Percentiles rank a stretch among this genome's conserved stretches.
phyloP scores from a whole-genome alignment of 2,888 invertebrate species.

The Diabrotica balteata region DNA sequence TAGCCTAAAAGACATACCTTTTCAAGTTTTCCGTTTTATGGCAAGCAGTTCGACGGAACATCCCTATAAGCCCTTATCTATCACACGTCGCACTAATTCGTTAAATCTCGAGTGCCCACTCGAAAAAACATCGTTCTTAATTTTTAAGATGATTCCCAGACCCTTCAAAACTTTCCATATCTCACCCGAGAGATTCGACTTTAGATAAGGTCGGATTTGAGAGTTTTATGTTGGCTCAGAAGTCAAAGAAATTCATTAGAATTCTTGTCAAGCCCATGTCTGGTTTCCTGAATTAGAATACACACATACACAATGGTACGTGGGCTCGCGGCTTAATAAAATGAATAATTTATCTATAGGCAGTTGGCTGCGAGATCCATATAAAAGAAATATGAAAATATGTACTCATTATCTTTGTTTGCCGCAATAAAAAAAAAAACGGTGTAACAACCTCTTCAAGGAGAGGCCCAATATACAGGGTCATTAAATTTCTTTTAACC shows the following conservation, averaged over 20 bases:
- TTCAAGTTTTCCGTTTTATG: no score
- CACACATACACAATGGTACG: slow-evolving; percentile 36
- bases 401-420: background rate
- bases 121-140: slow-evolving; percentile 14
- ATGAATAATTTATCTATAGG: slow-evolving; percentile 8
- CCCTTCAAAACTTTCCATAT: slow-evolving; percentile 10
- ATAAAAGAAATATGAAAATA: slow-evolving; percentile 10
- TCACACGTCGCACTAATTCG: slow-evolving; percentile 1
- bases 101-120: slow-evolving; percentile 28
- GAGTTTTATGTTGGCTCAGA: slow-evolving; percentile 5
- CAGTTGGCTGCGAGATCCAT: background rate
- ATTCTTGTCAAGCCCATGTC: slow-evolving; percentile 34
- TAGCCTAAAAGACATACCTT: no score
- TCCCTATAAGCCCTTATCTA: background rate
- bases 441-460: slow-evolving; percentile 7
- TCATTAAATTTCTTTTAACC: no score
- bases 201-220: background rate
- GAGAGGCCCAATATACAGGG: background rate
- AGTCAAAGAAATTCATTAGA: slow-evolving; percentile 22
- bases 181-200: slow-evolving; percentile 4
- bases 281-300: slow-evolving; percentile 35
- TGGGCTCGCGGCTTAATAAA: slow-evolving; percentile 15
- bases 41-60: no score
- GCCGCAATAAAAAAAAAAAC: background rate
- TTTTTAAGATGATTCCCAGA: slow-evolving; percentile 24